phyloP scores from a whole-genome alignment of 2,888 invertebrate species.

The Gryllus longicercus region DNA sequence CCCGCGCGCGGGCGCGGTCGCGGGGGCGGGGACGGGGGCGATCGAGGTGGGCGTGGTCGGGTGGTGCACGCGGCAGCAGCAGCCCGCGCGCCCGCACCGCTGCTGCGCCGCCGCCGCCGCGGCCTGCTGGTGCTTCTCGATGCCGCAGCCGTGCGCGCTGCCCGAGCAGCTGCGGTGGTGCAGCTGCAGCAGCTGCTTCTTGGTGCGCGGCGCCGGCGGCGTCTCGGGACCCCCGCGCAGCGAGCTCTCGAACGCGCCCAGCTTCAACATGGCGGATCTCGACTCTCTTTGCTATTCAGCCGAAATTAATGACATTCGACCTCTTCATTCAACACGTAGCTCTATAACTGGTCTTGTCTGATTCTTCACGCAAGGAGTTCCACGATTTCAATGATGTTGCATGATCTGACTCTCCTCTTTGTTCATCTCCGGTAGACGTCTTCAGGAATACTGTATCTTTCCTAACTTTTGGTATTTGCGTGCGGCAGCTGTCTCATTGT shows the following conservation, averaged over 20 bases:
- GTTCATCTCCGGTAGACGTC: no score
- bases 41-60: not conserved
- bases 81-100: constrained; percentile 31
- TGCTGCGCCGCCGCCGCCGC: constrained; percentile 10
- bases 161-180: constrained; percentile 73
- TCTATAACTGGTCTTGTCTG: no score
- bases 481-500: no score
- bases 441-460: no score
- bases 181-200: constrained; percentile 40
- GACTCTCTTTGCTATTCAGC: no score
- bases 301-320: no score
- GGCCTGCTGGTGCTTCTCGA: constrained; percentile 48
- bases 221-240: constrained; percentile 37
- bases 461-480: no score
- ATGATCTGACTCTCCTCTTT: no score
- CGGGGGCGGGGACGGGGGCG: not conserved
- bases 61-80: constrained; percentile 42
- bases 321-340: no score
- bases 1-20: constrained; percentile 21
- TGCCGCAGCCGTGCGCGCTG: constrained; percentile 71
- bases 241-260: constrained; percentile 38
- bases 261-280: constrained; percentile 31
- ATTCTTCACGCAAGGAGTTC: no score
- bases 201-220: constrained; percentile 23
- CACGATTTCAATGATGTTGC: no score